A percentile compares a stretch with the other conserved stretches of the same genome.
Evolutionary conservation across 2,113 vertebrate genomes (phyloP).

Genomic region (Trachemys scripta): DNA sequence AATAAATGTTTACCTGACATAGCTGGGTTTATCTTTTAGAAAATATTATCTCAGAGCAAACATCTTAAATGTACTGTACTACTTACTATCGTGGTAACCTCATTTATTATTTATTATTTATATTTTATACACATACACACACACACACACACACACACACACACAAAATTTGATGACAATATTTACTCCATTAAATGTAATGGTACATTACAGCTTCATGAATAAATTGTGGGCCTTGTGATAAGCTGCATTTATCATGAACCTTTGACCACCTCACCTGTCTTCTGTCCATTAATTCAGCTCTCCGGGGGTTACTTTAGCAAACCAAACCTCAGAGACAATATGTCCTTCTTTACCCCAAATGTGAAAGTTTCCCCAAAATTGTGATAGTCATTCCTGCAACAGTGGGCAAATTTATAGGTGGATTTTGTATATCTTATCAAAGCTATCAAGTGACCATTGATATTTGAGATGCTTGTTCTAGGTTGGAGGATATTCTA

Average conservation of each 20-base stretch:
- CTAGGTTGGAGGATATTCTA: background rate
- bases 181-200: background rate
- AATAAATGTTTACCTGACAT: background rate
- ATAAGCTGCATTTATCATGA: background rate
- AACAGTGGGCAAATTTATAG: background rate
- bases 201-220: background rate
- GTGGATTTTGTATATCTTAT: background rate
- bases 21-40: accelerated
- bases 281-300: background rate
- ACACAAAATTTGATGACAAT: background rate
- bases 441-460: background rate
- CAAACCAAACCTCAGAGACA: background rate
- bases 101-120: background rate
- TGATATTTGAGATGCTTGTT: background rate
- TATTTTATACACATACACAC: accelerated
- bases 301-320: background rate
- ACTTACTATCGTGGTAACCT: background rate
- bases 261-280: background rate
- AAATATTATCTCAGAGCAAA: background rate
- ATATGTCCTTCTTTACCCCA: background rate
- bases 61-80: background rate
- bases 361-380: background rate
- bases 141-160: background rate
- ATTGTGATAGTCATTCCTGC: background rate
- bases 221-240: background rate